Evolutionary conservation across 2,797 vertebrate species (phyloP).

Genomic region (Babyrousa celebensis): DNA sequence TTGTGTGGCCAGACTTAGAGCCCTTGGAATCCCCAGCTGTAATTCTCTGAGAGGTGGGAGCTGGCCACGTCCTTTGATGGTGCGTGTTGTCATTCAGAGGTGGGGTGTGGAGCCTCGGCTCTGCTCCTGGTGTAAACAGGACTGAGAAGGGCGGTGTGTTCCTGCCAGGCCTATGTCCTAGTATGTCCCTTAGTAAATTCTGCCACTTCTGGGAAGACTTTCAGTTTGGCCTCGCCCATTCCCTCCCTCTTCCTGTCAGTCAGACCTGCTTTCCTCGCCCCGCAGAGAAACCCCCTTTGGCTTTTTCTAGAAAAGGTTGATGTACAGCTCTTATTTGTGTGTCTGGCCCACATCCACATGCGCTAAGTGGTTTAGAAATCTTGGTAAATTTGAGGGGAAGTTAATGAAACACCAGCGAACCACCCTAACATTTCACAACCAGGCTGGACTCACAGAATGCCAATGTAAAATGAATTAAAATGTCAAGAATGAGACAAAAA

Average conservation of each 20-base stretch:
- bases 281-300: neutral
- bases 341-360: neutral
- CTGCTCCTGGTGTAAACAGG: neutral
- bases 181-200: neutral
- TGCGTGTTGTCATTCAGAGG: neutral
- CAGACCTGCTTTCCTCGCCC: neutral
- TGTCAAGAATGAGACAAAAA: constrained; percentile 13
- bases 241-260: neutral
- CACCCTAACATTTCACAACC: constrained; percentile 45
- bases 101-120: neutral
- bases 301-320: constrained; percentile 33
- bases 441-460: constrained; percentile 14
- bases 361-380: neutral
- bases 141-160: neutral
- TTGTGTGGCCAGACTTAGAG: neutral
- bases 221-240: neutral
- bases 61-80: neutral
- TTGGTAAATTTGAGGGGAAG: neutral
- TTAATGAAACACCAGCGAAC: constrained; percentile 18
- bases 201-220: constrained; percentile 46
- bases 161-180: constrained; percentile 5
- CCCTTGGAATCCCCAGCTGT: constrained; percentile 4
- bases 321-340: neutral
- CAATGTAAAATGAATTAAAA: constrained; percentile 63
- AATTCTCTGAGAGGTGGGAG: neutral